Evolutionary conservation across 2,888 invertebrate genomes (phyloP).

Genomic region (Baccha elongata): DNA sequence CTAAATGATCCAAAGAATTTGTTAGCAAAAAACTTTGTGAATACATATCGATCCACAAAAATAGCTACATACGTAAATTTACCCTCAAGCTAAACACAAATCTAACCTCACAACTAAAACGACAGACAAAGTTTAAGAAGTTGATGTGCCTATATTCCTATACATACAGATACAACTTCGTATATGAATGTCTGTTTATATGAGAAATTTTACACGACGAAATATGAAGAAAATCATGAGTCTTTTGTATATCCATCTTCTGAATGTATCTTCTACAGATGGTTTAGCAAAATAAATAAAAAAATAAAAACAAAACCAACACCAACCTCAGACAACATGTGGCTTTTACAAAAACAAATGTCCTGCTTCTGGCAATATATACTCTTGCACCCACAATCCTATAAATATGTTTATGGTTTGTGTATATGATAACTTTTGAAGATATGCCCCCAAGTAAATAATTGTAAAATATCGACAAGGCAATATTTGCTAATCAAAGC

Average conservation of each 20-base stretch:
- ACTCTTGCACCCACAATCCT: not conserved
- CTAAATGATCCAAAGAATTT: not conserved
- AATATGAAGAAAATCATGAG: not conserved
- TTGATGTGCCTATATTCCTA: not conserved
- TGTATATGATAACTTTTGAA: conserved; percentile 36
- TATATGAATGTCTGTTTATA: conserved; percentile 3
- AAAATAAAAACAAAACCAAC: conserved; percentile 5
- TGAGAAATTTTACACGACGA: not conserved
- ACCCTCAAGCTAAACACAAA: conserved; percentile 33
- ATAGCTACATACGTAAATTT: not conserved
- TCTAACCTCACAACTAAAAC: conserved; percentile 55
- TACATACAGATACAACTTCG: not conserved
- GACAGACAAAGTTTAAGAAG: conserved; percentile 15
- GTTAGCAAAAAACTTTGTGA: conserved; percentile 5
- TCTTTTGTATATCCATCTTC: not conserved
- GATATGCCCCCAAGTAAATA: conserved; percentile 43
- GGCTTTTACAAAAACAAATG: conserved; percentile 19
- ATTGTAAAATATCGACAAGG: conserved; percentile 56
- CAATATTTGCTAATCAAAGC: conserved; percentile 59
- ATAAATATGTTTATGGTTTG: conserved; percentile 1
- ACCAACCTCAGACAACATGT: conserved; percentile 24
- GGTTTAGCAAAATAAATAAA: conserved; percentile 7
- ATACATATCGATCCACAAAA: conserved; percentile 19
- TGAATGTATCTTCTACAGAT: not conserved
- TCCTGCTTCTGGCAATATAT: conserved; percentile 9